Evolutionary conservation across 2,888 invertebrate species (phyloP).

Genomic region (Tenodera sinensis): DNA sequence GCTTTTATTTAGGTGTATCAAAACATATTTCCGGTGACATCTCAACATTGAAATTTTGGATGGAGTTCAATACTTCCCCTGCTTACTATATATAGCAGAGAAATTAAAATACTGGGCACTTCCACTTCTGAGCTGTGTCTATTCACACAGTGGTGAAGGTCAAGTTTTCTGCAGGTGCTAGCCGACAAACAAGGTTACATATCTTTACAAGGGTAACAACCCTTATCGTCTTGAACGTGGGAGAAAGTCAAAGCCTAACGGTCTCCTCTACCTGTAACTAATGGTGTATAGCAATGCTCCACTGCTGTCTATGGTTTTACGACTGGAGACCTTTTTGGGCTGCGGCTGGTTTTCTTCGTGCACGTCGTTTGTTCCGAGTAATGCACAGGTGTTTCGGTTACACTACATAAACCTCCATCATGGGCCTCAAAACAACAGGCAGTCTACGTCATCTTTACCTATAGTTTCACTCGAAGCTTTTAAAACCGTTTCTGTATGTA

Average conservation of each 20-base stretch:
- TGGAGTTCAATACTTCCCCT: too few species aligned
- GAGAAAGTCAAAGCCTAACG: not conserved
- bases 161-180: not conserved
- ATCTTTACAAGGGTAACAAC: not conserved
- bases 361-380: not conserved
- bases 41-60: too few species aligned
- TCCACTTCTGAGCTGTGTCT: too few species aligned
- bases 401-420: too few species aligned
- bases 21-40: too few species aligned
- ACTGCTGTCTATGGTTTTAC: constrained; percentile 10
- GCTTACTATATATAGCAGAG: too few species aligned
- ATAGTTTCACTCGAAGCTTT: too few species aligned
- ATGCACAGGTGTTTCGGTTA: not conserved
- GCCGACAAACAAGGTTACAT: not conserved
- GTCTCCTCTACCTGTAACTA: not conserved
- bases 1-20: too few species aligned
- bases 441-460: too few species aligned
- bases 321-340: not conserved
- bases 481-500: too few species aligned
- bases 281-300: not conserved
- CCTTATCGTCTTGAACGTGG: not conserved
- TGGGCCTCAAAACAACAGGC: too few species aligned
- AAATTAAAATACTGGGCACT: too few species aligned
- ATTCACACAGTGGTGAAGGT: not conserved
- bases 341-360: not conserved